Conservation (phyloP, 2,113 vertebrate species). For the Tautogolabrus adspersus region DNA sequence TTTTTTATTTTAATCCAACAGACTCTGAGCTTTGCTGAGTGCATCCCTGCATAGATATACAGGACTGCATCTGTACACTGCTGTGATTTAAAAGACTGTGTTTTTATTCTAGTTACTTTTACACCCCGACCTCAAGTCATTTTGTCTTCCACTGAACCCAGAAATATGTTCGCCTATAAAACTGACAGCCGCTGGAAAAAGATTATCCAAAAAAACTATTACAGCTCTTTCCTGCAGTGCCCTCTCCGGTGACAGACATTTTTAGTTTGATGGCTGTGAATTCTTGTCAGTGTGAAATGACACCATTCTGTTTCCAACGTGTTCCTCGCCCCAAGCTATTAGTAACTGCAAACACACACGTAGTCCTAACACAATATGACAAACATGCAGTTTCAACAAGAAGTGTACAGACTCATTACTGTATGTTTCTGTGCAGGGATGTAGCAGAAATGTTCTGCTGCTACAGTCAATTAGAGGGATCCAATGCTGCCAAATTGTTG, state of each 20-base stretch:
- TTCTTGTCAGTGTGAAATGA: constrained; percentile 48
- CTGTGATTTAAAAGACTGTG: too few relatives aligned
- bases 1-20: too few relatives aligned
- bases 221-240: constrained; percentile 14
- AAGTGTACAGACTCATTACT: constrained; percentile 25
- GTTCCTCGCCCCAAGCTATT: constrained; percentile 31
- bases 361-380: constrained; percentile 36
- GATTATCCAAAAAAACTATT: constrained; percentile 26
- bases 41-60: neutral
- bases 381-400: constrained; percentile 29
- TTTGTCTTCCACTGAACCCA: constrained; percentile 1
- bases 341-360: constrained; percentile 39
- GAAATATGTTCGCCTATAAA: constrained; percentile 10
- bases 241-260: constrained; percentile 45
- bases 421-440: constrained; percentile 4
- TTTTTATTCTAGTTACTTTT: too few relatives aligned
- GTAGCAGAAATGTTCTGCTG: constrained; percentile 18
- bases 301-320: constrained; percentile 41
- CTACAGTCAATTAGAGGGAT: constrained; percentile 19
- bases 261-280: constrained; percentile 51
- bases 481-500: constrained; percentile 27
- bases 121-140: too few relatives aligned
- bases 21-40: too few relatives aligned
- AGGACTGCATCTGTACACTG: too few relatives aligned
- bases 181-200: constrained; percentile 18